phyloP scores from a whole-genome alignment of 2,797 vertebrate species.

The Dryobates pubescens region DNA sequence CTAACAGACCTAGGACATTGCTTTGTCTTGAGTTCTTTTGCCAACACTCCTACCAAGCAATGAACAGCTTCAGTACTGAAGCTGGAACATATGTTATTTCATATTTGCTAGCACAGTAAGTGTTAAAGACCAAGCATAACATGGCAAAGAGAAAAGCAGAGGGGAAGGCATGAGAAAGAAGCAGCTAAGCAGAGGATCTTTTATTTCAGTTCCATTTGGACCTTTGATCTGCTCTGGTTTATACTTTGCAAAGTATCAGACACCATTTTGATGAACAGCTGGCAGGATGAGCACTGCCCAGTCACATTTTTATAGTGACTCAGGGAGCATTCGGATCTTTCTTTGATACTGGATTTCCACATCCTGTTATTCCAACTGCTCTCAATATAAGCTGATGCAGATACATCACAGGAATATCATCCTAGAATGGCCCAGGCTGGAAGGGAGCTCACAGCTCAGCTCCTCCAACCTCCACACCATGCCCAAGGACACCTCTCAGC shows the following conservation, averaged over 20 bases:
- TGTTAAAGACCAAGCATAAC: neutral
- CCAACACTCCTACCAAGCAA: neutral
- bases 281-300: neutral
- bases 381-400: neutral
- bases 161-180: neutral
- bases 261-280: neutral
- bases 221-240: neutral
- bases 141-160: neutral
- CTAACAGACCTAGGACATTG: neutral
- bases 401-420: neutral
- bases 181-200: neutral
- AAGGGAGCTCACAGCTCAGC: too few species aligned
- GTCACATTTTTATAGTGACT: neutral
- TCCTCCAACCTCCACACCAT: too few species aligned
- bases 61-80: neutral
- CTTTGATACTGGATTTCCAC: neutral
- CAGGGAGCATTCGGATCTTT: neutral
- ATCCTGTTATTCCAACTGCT: neutral
- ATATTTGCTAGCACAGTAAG: neutral
- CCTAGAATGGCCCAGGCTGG: too few species aligned
- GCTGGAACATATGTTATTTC: neutral
- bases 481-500: too few species aligned
- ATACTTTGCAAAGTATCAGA: neutral
- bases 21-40: neutral
- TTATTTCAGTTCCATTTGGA: neutral